Base-by-base conservation (phyloP, 2,888 invertebrate genomes). In the Archips crataeganus region DNA sequence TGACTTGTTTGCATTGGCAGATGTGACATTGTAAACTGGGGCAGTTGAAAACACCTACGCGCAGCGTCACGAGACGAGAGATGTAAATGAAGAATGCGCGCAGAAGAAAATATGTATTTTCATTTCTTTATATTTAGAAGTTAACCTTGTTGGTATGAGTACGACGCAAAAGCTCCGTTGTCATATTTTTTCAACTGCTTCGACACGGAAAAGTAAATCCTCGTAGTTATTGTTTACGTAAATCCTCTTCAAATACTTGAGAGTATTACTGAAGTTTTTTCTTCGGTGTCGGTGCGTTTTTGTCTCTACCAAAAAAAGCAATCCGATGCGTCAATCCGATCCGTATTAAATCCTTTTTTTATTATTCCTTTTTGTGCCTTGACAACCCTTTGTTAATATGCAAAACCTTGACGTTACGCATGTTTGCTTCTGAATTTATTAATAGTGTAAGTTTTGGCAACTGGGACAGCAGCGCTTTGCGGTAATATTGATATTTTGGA, bases 81-180 rank as follows among this genome's bases (percentile, higher is more conserved):
- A 57, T 63, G 72, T 11, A 54, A 39, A 57, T 45, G 32, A 32
- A 61, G 59, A 64, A 67, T 72, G 68, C 63, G 23, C 54, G 66
- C 32, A 45, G 45, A 62, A 71, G 62, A 71, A 67, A 66, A 71
- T 54, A 72, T 72, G 67, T 67, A 67, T 68, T 62, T 62, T 36
- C 61, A 54, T 69, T 69, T 69, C 47, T 15, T 64, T 73, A 73
- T 64, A 69, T 73, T 73, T 73, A 73, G 73, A 68, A 51, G 39
- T 34, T 36, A 73, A 69, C 73, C 73, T 73, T 49, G 73, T 68
- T 49, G 36, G 42, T 49, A 54, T 9, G 54, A 51, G 13, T 45
- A 59, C 39, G 66, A 39, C 36, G 15, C 42, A 47, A 57, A 59
- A 68, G 63, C 68, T 49, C 11, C 6, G 68, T 73, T 34, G 57